Percentiles rank a stretch among this genome's conserved stretches.
Conservation (phyloP, 2,113 vertebrate species). For the Psittacula cyanocephala region DNA sequence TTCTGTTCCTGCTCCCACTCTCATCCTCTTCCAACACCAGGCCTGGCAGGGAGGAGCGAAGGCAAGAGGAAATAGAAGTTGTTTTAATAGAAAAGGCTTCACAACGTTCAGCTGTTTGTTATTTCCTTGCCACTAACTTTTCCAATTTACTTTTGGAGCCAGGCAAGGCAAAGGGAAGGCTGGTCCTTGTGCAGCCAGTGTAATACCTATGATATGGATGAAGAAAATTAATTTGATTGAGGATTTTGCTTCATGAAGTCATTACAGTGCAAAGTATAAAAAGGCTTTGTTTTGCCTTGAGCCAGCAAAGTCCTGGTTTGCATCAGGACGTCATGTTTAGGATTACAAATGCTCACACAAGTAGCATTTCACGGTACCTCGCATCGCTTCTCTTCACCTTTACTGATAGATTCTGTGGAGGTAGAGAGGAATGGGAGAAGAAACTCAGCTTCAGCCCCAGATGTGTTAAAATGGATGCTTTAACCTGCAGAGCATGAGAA, state of each 20-base stretch:
- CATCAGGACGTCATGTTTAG: not conserved
- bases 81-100: not conserved
- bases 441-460: not conserved
- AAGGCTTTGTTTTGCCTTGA: slow-evolving; percentile 37
- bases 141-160: slow-evolving; percentile 7
- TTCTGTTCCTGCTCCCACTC: slow-evolving; percentile 32
- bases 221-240: slow-evolving; percentile 43
- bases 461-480: not conserved
- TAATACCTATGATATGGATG: slow-evolving; percentile 12
- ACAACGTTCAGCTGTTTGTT: not conserved
- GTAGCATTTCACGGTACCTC: not conserved
- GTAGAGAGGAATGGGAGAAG: not conserved
- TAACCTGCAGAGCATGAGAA: rapidly evolving
- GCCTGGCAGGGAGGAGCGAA: not conserved
- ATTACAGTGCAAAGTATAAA: slow-evolving; percentile 39
- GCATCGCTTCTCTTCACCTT: not conserved
- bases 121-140: slow-evolving; percentile 11
- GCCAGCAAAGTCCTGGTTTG: not conserved
- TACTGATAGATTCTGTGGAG: not conserved
- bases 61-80: not conserved
- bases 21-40: not conserved
- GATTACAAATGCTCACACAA: not conserved
- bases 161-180: not conserved
- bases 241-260: slow-evolving; percentile 57
- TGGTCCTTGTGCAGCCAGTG: not conserved